Percentiles rank a stretch among this genome's conserved stretches.
These are phyloP conservation scores for Morus bassanus DNA, from an alignment of 2,797 vertebrate species.

Conservation along the genomic window DNA sequence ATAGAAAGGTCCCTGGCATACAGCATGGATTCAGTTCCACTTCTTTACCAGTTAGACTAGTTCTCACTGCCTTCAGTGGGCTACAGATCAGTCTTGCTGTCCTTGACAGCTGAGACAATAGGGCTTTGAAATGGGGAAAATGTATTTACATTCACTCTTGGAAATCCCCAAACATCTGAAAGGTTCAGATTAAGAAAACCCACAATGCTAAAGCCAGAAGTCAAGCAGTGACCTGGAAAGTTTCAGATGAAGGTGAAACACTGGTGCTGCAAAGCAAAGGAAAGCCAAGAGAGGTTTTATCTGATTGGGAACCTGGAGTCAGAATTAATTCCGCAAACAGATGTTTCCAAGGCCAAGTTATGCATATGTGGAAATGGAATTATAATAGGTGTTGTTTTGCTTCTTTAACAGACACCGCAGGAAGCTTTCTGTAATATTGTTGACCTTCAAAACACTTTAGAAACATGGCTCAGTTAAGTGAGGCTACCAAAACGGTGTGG, in stretches of 20 bases:
- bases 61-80: neutral
- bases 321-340: neutral
- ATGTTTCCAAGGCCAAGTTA: neutral
- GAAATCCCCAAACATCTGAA: neutral
- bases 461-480: neutral
- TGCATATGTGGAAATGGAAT: neutral
- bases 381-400: neutral
- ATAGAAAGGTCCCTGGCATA: neutral
- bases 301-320: neutral
- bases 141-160: neutral
- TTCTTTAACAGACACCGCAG: neutral
- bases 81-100: neutral
- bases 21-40: neutral
- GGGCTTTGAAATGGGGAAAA: neutral
- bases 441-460: neutral
- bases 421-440: neutral
- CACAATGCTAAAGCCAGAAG: neutral
- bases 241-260: neutral
- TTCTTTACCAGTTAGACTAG: neutral
- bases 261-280: neutral
- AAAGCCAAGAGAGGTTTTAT: neutral
- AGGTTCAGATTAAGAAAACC: neutral
- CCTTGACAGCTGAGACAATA: neutral
- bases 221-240: neutral
- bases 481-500: neutral